Base-by-base conservation (phyloP, 2,888 invertebrate species). In the Bombylius major region DNA sequence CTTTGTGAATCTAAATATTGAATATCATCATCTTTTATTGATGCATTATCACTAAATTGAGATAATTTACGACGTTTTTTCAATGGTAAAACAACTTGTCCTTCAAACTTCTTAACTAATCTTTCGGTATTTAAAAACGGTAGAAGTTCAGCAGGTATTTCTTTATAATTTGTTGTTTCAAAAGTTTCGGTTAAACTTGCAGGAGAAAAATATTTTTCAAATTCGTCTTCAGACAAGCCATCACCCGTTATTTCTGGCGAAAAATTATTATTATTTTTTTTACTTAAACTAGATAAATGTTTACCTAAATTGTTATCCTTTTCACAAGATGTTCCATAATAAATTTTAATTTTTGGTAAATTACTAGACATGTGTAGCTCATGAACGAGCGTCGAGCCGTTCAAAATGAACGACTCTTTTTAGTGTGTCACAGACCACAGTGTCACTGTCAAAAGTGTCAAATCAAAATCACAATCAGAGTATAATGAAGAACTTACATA, bases 11-110 rank as follows among this genome's bases (percentile, higher is more conserved):
- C 53, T 4, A 47, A 23, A 36, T 11, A 47, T 23, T 14, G 23
- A 9, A 46, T 39, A 46, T 60, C 58, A 55, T 60, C 60, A 31
- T 60, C 58, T 23, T 58, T 58, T n/a, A 58, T 34, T 14, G 53
- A 50, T 42, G 50, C 39, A 33, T 47, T 54, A 55, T 58, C 58
- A 57, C 56, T 58, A 47, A 50, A 57, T 47, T 53, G 50, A 8
- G 60, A 60, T 32, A 60, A 42, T 56, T 59, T 60, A n/a, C 60
- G 51, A n/a, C 61, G 55, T 39, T 61, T 61, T 51, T 61, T 61
- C 31, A 61, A 56, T 48, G 61, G 61, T 13, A 61, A 47, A 32
- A 59, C 58, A 33, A 56, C 60, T 54, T 60, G 59, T 12, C 48
- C 54, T 47, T 58, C 59, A 33, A 51, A 14, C 52, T 56, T 55